Conservation (phyloP, 2,113 vertebrate species). For the Notechis scutatus region DNA sequence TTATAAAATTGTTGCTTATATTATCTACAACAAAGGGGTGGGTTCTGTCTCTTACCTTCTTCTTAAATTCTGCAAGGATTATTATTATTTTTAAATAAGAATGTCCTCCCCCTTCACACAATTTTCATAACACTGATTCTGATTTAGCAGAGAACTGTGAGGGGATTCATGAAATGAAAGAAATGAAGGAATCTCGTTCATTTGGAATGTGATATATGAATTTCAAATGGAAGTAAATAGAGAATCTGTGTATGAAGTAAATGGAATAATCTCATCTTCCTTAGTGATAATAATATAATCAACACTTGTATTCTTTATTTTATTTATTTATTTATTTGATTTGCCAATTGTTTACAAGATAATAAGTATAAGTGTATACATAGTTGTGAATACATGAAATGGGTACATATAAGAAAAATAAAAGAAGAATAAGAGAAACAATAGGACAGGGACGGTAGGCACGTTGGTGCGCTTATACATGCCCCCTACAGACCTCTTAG, state of each 20-base stretch:
- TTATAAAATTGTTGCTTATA: not conserved
- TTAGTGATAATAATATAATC: not conserved
- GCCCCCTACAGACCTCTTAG: no score
- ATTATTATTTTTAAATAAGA: not conserved
- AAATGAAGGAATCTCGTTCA: not conserved
- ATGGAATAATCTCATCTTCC: not conserved
- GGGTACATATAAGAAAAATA: no score
- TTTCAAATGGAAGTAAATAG: not conserved
- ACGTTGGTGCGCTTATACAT: no score
- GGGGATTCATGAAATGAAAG: not conserved
- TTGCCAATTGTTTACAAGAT: no score
- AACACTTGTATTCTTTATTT: not conserved
- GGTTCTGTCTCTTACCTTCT: not conserved
- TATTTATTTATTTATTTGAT: no score
- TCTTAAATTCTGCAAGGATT: not conserved
- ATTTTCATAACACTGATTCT: not conserved
- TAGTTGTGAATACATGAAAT: no score
- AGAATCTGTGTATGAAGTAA: not conserved
- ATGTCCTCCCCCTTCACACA: no score
- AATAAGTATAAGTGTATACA: no score
- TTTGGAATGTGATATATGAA: not conserved
- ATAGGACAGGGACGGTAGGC: no score
- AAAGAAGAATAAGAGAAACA: no score
- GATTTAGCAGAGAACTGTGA: not conserved
- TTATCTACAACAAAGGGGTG: not conserved